These are phyloP conservation scores for Simalia tracyae DNA, from an alignment of 2,797 vertebrate genomes.

Conservation along the genomic window DNA sequence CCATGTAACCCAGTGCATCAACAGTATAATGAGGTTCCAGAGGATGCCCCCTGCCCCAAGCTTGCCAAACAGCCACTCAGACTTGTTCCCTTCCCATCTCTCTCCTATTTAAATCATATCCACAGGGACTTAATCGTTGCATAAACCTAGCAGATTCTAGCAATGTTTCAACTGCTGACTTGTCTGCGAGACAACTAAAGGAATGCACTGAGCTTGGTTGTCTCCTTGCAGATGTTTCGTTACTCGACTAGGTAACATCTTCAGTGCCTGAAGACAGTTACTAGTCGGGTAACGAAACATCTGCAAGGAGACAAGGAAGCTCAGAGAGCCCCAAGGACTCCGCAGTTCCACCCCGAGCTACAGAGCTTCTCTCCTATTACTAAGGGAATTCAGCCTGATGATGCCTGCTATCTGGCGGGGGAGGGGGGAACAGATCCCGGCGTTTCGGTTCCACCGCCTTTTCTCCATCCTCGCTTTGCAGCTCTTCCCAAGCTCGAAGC, in stretches of 20 bases:
- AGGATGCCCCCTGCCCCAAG: neutral
- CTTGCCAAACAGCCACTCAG: neutral
- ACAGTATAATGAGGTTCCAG: neutral
- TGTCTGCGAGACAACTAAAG: neutral
- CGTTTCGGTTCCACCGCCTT: neutral
- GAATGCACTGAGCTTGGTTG: neutral
- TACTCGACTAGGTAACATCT: too few species aligned
- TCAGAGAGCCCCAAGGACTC: too few species aligned
- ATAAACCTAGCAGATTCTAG: neutral
- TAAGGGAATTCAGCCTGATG: neutral
- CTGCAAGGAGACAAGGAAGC: too few species aligned
- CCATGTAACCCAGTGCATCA: neutral
- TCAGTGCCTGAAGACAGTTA: too few species aligned
- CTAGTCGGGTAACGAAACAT: too few species aligned
- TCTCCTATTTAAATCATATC: neutral
- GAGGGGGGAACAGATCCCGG: neutral
- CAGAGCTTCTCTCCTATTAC: too few species aligned
- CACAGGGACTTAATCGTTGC: neutral
- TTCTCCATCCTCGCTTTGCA: neutral
- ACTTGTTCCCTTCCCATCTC: neutral
- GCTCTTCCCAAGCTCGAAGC: neutral
- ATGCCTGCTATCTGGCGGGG: neutral
- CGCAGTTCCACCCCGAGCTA: neutral
- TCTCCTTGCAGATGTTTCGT: too few species aligned
- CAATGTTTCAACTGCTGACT: neutral